phyloP scores from a whole-genome alignment of 2,797 vertebrate genomes.

The Eulemur coronatus region DNA sequence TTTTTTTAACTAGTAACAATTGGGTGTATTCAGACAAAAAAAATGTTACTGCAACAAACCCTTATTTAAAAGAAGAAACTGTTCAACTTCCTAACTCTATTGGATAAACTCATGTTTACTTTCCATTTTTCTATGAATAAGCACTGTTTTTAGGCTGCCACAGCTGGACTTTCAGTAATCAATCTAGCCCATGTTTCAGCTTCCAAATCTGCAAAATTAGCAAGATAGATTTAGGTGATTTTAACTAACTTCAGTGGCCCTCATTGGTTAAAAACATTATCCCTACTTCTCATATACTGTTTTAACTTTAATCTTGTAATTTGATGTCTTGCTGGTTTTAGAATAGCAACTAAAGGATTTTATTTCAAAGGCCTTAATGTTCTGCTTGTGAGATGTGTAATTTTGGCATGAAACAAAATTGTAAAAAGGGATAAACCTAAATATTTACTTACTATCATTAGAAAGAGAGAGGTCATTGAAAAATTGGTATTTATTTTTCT shows the following conservation, averaged over 20 bases:
- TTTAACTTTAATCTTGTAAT: background rate
- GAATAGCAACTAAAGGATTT: background rate
- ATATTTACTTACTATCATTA: background rate
- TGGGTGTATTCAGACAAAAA: background rate
- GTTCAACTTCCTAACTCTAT: background rate
- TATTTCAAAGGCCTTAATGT: background rate
- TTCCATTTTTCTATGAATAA: background rate
- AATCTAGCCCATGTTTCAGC: background rate
- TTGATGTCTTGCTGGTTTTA: background rate
- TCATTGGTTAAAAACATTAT: background rate
- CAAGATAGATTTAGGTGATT: background rate
- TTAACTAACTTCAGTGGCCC: background rate
- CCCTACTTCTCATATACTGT: background rate
- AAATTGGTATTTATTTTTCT: constrained; percentile 18
- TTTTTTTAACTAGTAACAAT: background rate
- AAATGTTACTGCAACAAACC: background rate
- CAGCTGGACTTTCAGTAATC: background rate
- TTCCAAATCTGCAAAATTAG: background rate
- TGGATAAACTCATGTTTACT: background rate
- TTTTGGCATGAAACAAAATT: background rate
- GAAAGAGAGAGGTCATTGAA: background rate
- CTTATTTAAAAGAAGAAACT: background rate
- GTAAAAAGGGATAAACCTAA: background rate
- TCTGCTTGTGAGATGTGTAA: background rate
- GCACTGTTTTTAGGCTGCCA: background rate